phyloP scores from a whole-genome alignment of 2,888 invertebrate genomes.

The Tenthredo amoena region DNA sequence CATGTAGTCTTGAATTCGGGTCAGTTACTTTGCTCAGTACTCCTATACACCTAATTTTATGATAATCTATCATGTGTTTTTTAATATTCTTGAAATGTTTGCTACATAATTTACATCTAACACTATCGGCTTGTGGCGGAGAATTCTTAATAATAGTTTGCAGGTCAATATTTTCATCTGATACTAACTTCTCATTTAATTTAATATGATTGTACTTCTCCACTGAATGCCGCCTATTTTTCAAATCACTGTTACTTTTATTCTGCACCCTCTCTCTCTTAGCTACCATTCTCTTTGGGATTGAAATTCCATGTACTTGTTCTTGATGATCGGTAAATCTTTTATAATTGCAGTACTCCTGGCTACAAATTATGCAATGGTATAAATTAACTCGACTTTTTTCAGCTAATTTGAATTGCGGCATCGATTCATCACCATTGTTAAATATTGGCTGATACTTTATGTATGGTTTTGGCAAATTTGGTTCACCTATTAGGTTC shows the following conservation, averaged over 20 bases:
- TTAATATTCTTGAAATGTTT: conserved; percentile 64
- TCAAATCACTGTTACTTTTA: neutral
- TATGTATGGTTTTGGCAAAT: conserved; percentile 58
- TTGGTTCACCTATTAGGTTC: conserved; percentile 32
- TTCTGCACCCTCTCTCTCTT: neutral
- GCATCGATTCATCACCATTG: conserved; percentile 64
- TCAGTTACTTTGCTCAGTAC: conserved; percentile 33
- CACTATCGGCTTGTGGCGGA: neutral
- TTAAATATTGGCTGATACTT: conserved; percentile 64
- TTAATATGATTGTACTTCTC: neutral
- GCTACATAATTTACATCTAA: conserved; percentile 69
- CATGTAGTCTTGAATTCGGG: conserved; percentile 13
- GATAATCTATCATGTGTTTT: conserved; percentile 70
- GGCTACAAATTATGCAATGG: conserved; percentile 69
- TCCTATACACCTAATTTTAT: conserved; percentile 69
- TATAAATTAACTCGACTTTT: conserved; percentile 66
- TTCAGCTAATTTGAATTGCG: conserved; percentile 68
- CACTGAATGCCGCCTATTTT: neutral
- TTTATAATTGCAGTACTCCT: conserved; percentile 63
- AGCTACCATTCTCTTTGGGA: conserved; percentile 56
- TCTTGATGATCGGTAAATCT: conserved; percentile 65
- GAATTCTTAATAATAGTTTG: conserved; percentile 9
- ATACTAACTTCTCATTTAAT: neutral
- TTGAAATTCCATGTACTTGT: conserved; percentile 66
- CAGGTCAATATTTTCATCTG: conserved; percentile 34